Percentiles rank a stretch among this genome's conserved stretches.
These are phyloP conservation scores for Rotaria magnacalcarata DNA, from an alignment of 2,888 invertebrate species.

Conservation along the genomic window DNA sequence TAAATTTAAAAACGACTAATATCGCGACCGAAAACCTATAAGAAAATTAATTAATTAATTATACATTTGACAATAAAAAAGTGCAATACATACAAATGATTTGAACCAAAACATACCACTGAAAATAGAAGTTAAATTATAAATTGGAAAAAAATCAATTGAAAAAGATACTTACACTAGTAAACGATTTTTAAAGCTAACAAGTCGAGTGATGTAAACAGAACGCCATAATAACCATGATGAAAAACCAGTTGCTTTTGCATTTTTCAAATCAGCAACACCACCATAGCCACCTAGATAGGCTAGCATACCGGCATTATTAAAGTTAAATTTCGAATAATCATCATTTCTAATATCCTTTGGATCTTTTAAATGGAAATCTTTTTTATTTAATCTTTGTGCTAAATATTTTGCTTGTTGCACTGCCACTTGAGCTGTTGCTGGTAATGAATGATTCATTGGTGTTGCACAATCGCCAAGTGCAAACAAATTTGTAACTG, in stretches of 20 bases:
- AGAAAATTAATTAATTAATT: neutral
- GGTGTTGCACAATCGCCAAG: slow-evolving; percentile 60
- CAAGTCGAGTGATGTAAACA: slow-evolving; percentile 59
- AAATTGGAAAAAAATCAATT: neutral
- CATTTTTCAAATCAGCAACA: slow-evolving; percentile 56
- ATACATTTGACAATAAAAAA: no score
- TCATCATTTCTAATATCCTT: slow-evolving; percentile 35
- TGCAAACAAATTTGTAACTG: slow-evolving; percentile 53
- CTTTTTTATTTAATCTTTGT: slow-evolving; percentile 50
- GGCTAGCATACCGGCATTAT: slow-evolving; percentile 59
- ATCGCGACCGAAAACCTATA: neutral
- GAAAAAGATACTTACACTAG: slow-evolving; percentile 54
- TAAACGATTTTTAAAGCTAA: slow-evolving; percentile 60
- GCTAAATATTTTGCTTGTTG: slow-evolving; percentile 58
- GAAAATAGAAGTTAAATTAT: neutral
- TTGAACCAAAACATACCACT: slow-evolving; percentile 58
- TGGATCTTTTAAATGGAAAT: slow-evolving; percentile 46
- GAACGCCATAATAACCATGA: slow-evolving; percentile 61
- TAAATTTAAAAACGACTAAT: neutral
- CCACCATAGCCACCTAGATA: slow-evolving; percentile 59
- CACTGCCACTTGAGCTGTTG: slow-evolving; percentile 61
- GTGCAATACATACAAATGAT: slow-evolving; percentile 26
- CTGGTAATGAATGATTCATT: slow-evolving; percentile 54
- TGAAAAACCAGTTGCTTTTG: slow-evolving; percentile 57
- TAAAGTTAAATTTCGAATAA: slow-evolving; percentile 52